A percentile compares a stretch with the other conserved stretches of the same genome.
These are phyloP conservation scores for Contarinia nasturtii DNA, from an alignment of 1,140 invertebrate genomes.

Conservation along the genomic window DNA sequence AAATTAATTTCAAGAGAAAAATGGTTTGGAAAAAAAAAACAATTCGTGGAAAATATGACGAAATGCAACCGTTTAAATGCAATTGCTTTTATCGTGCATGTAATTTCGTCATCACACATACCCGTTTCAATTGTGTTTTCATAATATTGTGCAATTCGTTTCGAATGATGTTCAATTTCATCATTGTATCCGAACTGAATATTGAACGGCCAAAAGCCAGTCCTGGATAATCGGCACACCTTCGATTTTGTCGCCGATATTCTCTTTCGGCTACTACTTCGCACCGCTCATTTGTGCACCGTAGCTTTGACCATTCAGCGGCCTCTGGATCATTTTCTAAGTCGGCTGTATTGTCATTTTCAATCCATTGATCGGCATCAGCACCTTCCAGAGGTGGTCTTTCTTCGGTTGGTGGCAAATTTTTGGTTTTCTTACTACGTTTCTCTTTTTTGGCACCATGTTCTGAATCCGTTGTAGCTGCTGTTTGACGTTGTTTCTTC, in stretches of 20 bases:
- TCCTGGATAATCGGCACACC: constrained; percentile 81
- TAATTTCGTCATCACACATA: constrained; percentile 33
- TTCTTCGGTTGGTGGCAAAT: constrained; percentile 8
- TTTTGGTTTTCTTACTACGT: too few species aligned
- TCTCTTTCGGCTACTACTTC: constrained; percentile 74
- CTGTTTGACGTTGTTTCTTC: not conserved
- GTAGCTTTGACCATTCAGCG: constrained; percentile 54
- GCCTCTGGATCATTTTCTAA: constrained; percentile 50
- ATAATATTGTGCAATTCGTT: constrained; percentile 96
- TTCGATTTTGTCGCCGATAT: constrained; percentile 43
- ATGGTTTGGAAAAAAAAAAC: not conserved
- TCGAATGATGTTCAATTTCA: constrained; percentile 91
- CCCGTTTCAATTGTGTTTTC: constrained; percentile 89
- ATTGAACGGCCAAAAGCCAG: constrained; percentile 76
- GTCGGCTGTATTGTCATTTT: constrained; percentile 26
- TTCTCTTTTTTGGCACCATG: too few species aligned
- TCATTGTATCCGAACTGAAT: constrained; percentile 91
- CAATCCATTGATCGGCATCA: constrained; percentile 25
- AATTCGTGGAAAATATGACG: too few species aligned
- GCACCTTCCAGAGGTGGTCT: constrained; percentile 21
- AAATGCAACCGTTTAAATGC: too few species aligned
- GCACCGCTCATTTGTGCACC: constrained; percentile 71
- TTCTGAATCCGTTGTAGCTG: too few species aligned
- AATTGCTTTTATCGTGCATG: too few species aligned
- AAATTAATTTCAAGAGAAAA: not conserved